phyloP scores from a whole-genome alignment of 2,888 invertebrate species.

The Orthonychiurus folsomi region DNA sequence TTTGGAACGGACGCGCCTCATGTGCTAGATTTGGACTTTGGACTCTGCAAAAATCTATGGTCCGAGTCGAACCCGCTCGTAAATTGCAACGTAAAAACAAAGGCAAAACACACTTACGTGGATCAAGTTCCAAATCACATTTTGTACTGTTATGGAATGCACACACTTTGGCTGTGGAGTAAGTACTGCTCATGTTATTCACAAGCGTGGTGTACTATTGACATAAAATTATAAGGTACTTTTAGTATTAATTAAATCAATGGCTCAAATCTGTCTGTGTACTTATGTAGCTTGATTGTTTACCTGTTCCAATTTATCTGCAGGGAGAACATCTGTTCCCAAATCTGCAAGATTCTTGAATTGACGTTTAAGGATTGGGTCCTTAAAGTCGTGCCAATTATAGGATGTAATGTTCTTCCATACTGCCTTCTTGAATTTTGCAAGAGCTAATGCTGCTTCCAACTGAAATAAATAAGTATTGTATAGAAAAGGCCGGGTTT shows the following conservation, averaged over 20 bases:
- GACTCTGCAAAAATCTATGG: too few relatives aligned
- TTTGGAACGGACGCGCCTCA: too few relatives aligned
- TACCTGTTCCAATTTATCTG: conserved; percentile 49
- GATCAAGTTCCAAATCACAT: conserved; percentile 64
- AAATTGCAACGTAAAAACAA: too few relatives aligned
- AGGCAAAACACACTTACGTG: conserved; percentile 50
- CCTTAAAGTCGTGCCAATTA: conserved; percentile 63
- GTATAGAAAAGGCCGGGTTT: too few relatives aligned
- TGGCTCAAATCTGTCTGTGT: not conserved
- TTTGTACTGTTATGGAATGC: conserved; percentile 63
- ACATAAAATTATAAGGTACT: conserved; percentile 25
- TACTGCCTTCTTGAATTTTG: conserved; percentile 54
- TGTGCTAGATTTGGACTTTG: too few relatives aligned
- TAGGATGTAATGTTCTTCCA: conserved; percentile 61
- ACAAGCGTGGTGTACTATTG: conserved; percentile 58
- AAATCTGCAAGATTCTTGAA: conserved; percentile 64
- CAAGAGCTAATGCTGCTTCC: conserved; percentile 45
- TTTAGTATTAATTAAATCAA: conserved; percentile 6
- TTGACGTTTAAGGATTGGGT: conserved; percentile 60
- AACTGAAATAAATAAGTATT: conserved; percentile 42
- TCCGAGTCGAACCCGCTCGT: too few relatives aligned
- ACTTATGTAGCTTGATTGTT: conserved; percentile 10
- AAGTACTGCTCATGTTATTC: conserved; percentile 65
- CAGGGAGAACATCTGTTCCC: conserved; percentile 62
- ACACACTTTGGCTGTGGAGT: conserved; percentile 68